A percentile compares a stretch with the other conserved stretches of the same genome.
phyloP scores from a whole-genome alignment of 37 sponge, comb jelly and placozoan species.

The Bolinopsis microptera region DNA sequence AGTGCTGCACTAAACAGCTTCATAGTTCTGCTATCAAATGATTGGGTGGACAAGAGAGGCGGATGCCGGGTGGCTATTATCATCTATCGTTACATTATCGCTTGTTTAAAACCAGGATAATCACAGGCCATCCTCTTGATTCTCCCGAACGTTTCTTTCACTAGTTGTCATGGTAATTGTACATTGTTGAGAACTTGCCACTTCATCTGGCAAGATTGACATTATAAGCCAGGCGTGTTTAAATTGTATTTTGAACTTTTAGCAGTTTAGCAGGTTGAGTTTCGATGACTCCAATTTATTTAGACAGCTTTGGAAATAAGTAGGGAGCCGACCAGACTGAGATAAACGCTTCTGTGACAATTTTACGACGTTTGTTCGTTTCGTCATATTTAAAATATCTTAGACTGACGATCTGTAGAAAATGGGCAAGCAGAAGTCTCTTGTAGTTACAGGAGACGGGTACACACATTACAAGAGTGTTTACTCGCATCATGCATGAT shows the following conservation, averaged over 20 bases:
- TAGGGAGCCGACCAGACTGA: neutral
- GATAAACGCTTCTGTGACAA: neutral
- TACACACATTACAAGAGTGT: too few relatives aligned
- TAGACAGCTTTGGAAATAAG: neutral
- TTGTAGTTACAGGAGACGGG: too few relatives aligned
- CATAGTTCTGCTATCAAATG: neutral
- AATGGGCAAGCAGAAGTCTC: neutral
- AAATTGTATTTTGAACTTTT: neutral
- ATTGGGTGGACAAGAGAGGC: neutral
- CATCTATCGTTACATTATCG: neutral
- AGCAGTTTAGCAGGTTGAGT: neutral
- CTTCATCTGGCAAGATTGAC: neutral
- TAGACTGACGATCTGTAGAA: neutral
- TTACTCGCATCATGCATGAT: too few relatives aligned
- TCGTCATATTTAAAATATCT: neutral
- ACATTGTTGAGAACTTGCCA: neutral
- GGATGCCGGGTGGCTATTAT: neutral
- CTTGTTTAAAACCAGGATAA: neutral
- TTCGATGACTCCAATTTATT: neutral
- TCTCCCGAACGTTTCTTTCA: neutral
- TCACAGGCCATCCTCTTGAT: neutral
- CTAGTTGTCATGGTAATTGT: neutral
- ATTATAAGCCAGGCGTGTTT: neutral
- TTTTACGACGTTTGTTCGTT: neutral
- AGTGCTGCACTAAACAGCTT: neutral